Evolutionary conservation across 2,888 invertebrate genomes (phyloP).

Genomic region (Zaprionus bogoriensis): DNA sequence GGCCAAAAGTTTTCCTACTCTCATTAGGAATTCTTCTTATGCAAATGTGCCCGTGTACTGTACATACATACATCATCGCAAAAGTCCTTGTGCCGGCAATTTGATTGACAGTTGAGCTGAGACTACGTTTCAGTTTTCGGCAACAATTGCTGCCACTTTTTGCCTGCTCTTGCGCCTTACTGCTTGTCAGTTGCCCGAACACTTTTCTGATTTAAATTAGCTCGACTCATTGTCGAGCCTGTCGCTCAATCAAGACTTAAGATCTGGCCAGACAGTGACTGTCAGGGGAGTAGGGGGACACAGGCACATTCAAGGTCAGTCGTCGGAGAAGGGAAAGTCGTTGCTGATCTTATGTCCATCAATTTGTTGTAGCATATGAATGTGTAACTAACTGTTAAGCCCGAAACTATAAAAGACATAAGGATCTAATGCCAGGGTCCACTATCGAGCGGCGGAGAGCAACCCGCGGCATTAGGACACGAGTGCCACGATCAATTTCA

Average conservation of each 20-base stretch:
- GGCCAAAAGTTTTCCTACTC: constrained; percentile 47
- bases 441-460: constrained; percentile 29
- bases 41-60: constrained; percentile 44
- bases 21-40: constrained; percentile 64
- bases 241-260: constrained; percentile 55
- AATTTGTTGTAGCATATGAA: background rate
- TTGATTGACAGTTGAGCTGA: constrained; percentile 67
- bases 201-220: constrained; percentile 78
- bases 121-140: constrained; percentile 49
- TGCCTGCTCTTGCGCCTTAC: constrained; percentile 18
- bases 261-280: constrained; percentile 29
- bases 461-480: constrained; percentile 45
- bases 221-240: constrained; percentile 50
- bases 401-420: constrained; percentile 44
- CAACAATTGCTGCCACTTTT: constrained; percentile 41
- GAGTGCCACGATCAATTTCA: constrained; percentile 77
- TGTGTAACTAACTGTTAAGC: constrained; percentile 39
- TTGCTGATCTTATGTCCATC: background rate
- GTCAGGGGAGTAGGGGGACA: background rate
- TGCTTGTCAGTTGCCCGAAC: constrained; percentile 68
- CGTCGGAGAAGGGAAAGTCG: background rate
- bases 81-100: constrained; percentile 19
- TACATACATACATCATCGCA: constrained; percentile 37
- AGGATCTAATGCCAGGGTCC: no score
- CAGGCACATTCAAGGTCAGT: constrained; percentile 41